Percentiles rank a stretch among this genome's conserved stretches.
phyloP scores from a whole-genome alignment of 1,140 invertebrate genomes.

The Caerostris extrusa region DNA sequence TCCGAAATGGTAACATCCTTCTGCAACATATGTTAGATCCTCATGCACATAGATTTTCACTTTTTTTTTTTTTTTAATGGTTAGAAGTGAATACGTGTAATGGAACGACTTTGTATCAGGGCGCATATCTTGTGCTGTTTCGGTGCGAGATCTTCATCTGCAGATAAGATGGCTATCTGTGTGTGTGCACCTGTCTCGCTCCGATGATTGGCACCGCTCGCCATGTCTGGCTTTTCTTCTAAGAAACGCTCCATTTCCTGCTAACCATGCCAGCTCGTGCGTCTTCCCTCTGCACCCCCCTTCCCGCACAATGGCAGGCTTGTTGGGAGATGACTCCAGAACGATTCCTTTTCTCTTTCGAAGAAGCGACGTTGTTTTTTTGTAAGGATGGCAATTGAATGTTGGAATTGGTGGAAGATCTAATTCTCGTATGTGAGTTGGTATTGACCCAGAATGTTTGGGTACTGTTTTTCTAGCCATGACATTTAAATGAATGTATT shows the following conservation, averaged over 20 bases:
- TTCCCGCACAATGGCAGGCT: conserved; percentile 27
- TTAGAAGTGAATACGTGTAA: not conserved
- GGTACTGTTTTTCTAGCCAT: not conserved
- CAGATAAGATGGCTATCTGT: conserved; percentile 5
- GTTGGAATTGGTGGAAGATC: not conserved
- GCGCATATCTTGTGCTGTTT: not conserved
- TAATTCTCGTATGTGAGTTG: not conserved
- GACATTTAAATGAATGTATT: too few species aligned
- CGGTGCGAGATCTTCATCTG: conserved; percentile 14
- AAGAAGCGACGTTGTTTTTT: conserved; percentile 27
- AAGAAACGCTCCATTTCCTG: conserved; percentile 62
- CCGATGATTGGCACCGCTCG: conserved; percentile 31
- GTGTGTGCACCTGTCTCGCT: conserved; percentile 54
- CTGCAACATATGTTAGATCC: not conserved
- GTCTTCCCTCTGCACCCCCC: not conserved
- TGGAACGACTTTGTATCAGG: not conserved
- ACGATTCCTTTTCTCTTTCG: not conserved
- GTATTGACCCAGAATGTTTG: not conserved
- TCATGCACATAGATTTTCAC: not conserved
- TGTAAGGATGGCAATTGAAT: not conserved
- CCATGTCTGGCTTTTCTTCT: conserved; percentile 20
- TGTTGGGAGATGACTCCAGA: not conserved
- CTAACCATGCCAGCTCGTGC: conserved; percentile 37
- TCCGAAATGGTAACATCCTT: not conserved
- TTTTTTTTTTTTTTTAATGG: not conserved